Evolutionary conservation across 2,797 vertebrate genomes (phyloP).

Genomic region (Sebastes itinus): DNA sequence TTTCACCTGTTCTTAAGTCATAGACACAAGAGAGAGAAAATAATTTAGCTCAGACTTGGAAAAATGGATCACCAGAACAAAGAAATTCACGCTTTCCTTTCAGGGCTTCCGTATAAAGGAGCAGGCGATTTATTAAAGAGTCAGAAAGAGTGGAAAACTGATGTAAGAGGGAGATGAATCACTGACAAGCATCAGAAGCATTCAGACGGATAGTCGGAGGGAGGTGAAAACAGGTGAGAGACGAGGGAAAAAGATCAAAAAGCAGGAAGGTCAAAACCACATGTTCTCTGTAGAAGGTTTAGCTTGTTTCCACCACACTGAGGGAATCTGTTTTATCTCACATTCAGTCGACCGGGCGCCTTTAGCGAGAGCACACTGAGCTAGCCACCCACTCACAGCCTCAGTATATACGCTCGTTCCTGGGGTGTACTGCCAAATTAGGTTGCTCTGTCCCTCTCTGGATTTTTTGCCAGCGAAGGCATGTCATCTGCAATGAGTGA

Average conservation of each 20-base stretch:
- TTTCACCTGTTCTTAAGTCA: too few relatives aligned
- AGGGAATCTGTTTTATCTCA: constrained; percentile 43
- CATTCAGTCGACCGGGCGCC: background rate
- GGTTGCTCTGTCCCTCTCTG: constrained; percentile 36
- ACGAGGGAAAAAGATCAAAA: constrained; percentile 16
- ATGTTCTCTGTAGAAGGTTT: constrained; percentile 5
- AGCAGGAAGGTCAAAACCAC: constrained; percentile 43
- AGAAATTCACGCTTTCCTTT: too few relatives aligned
- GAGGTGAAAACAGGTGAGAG: constrained; percentile 26
- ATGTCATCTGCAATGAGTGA: constrained; percentile 55
- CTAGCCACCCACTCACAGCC: constrained; percentile 51
- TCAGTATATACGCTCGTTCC: constrained; percentile 38
- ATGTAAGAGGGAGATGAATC: constrained; percentile 36
- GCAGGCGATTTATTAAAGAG: constrained; percentile 7
- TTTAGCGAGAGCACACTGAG: constrained; percentile 43
- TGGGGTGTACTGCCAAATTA: constrained; percentile 50
- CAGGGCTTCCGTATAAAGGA: background rate
- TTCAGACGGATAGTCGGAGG: background rate
- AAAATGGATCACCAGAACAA: too few relatives aligned
- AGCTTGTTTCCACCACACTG: constrained; percentile 4
- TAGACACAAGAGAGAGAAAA: too few relatives aligned
- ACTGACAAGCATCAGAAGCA: constrained; percentile 14
- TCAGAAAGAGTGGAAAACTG: background rate
- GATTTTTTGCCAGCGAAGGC: constrained; percentile 45
- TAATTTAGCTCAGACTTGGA: too few relatives aligned